Evolutionary conservation across 2,888 invertebrate genomes (phyloP).

Genomic region (Plebejus anna): DNA sequence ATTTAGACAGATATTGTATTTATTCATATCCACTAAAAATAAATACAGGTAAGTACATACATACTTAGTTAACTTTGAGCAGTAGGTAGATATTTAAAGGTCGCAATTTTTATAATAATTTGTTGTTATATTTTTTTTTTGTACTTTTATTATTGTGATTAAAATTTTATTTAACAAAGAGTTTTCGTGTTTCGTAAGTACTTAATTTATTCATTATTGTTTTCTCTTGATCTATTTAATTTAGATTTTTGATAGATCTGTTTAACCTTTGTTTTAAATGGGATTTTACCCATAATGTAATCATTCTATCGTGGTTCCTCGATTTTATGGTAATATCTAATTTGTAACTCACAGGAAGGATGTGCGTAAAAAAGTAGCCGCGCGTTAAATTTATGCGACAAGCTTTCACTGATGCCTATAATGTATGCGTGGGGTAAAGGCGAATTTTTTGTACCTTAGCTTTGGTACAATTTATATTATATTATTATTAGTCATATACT

Average conservation of each 20-base stretch:
- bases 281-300: not conserved
- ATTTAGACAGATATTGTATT: no score
- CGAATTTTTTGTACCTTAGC: not conserved
- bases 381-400: conserved; percentile 52
- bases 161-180: no score
- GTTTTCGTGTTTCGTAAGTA: not conserved
- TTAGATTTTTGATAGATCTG: not conserved
- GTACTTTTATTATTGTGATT: no score
- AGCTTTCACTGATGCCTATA: conserved; percentile 29
- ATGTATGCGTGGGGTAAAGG: not conserved
- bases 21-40: no score
- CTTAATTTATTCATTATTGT: not conserved
- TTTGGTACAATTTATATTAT: not conserved
- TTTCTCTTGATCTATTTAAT: not conserved
- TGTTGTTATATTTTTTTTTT: no score
- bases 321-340: conserved; percentile 15
- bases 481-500: no score
- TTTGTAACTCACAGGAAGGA: conserved; percentile 16
- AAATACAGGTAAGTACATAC: no score
- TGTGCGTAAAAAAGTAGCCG: conserved; percentile 19
- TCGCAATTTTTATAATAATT: no score
- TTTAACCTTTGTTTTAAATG: not conserved
- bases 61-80: no score
- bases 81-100: no score
- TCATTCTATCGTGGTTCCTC: not conserved